phyloP scores from a whole-genome alignment of 2,888 invertebrate genomes.

The Xylocampa areola region DNA sequence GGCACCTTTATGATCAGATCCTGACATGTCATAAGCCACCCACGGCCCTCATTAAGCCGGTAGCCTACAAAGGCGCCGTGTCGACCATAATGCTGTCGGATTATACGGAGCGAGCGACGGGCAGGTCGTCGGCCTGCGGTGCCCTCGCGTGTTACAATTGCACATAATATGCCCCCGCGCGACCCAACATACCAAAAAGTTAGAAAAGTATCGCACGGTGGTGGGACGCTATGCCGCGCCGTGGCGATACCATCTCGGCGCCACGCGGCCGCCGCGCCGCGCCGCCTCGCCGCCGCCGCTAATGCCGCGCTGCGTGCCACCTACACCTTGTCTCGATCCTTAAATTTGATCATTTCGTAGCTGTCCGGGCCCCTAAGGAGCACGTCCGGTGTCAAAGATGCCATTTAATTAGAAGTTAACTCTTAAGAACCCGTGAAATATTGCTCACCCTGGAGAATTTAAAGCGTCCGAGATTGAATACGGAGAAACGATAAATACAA shows the following conservation, averaged over 20 bases:
- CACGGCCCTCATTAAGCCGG: conserved; percentile 87
- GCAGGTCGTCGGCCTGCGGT: conserved; percentile 85
- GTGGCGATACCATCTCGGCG: conserved; percentile 81
- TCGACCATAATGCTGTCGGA: conserved; percentile 86
- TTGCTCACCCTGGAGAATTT: conserved; percentile 79
- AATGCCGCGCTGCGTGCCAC: conserved; percentile 61
- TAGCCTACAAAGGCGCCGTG: conserved; percentile 87
- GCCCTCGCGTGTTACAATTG: conserved; percentile 87
- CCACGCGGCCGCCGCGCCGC: conserved; percentile 61
- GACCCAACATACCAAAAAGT: conserved; percentile 85
- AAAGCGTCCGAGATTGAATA: conserved; percentile 75
- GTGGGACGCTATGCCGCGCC: conserved; percentile 53
- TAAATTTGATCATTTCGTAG: conserved; percentile 76
- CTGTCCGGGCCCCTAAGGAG: conserved; percentile 64
- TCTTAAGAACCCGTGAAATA: conserved; percentile 83
- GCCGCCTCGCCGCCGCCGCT: conserved; percentile 63
- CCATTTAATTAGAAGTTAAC: conserved; percentile 84
- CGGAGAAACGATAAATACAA: conserved; percentile 81
- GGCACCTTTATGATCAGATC: conserved; percentile 89
- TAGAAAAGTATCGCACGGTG: conserved; percentile 83
- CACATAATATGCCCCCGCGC: conserved; percentile 85
- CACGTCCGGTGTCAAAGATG: conserved; percentile 75
- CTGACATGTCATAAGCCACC: conserved; percentile 89
- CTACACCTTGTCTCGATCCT: conserved; percentile 69
- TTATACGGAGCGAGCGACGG: conserved; percentile 77